These are phyloP conservation scores for Phlogophora meticulosa DNA, from an alignment of 2,888 invertebrate genomes.

Conservation along the genomic window DNA sequence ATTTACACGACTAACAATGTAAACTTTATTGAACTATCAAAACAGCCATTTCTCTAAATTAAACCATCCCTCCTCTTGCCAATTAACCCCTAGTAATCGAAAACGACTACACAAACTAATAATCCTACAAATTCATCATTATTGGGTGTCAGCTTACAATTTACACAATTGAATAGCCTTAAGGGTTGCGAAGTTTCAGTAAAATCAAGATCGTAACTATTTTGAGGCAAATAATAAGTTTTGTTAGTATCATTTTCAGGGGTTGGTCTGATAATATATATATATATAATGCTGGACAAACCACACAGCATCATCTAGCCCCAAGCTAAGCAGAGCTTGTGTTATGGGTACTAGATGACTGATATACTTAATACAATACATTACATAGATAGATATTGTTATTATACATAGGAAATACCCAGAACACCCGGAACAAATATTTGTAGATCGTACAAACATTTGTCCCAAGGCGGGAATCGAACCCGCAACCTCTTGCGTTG, in stretches of 20 bases:
- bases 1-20: no score
- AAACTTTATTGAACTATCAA: not conserved
- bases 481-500: no score
- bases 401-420: no score
- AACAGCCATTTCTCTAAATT: not conserved
- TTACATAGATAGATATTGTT: no score
- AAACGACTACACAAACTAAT: constrained; percentile 31
- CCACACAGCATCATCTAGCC: no score
- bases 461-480: no score
- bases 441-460: no score
- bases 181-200: constrained; percentile 1
- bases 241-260: constrained; percentile 5
- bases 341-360: no score
- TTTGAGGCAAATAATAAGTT: constrained; percentile 3
- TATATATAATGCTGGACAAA: no score
- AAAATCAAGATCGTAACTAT: not conserved
- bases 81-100: constrained; percentile 28
- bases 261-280: not conserved
- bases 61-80: constrained; percentile 2
- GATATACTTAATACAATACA: no score
- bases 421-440: no score
- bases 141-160: constrained; percentile 28
- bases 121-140: constrained; percentile 28
- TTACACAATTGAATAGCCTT: constrained; percentile 10
- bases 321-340: no score